These are phyloP conservation scores for Oryzias sinensis DNA, from an alignment of 2,797 vertebrate species.

Conservation along the genomic window DNA sequence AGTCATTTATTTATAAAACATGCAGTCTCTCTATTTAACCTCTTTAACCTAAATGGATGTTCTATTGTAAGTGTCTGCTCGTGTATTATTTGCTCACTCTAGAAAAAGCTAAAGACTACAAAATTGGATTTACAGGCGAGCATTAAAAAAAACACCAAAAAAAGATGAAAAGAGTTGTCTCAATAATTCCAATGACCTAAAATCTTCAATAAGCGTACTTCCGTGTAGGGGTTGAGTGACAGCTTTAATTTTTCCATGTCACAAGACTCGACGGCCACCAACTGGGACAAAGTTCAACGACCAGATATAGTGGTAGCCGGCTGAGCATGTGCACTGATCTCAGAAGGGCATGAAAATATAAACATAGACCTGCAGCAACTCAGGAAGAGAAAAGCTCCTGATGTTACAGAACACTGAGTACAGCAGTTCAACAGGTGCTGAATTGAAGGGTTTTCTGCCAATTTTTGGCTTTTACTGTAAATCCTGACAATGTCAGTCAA, in stretches of 20 bases:
- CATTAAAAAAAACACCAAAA: not conserved
- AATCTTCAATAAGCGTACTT: conserved; percentile 6
- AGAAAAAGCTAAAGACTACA: conserved; percentile 6
- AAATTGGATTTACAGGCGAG: not conserved
- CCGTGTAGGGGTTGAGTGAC: conserved; percentile 14
- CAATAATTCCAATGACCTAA: not conserved
- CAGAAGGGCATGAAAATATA: conserved; percentile 66
- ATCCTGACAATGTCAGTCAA: too few species aligned
- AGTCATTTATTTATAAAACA: too few species aligned
- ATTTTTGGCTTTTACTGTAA: too few species aligned
- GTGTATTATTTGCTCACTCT: conserved; percentile 11
- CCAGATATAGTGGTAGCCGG: conserved; percentile 73
- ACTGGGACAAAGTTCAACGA: conserved; percentile 81
- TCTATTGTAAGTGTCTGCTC: conserved; percentile 2
- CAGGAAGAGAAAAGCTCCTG: not conserved
- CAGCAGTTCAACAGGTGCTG: not conserved
- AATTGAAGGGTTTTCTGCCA: too few species aligned
- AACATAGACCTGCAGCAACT: conserved; percentile 60
- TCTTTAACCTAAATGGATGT: too few species aligned
- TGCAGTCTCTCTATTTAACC: too few species aligned
- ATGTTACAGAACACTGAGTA: not conserved
- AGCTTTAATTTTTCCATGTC: conserved; percentile 79
- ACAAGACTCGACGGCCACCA: conserved; percentile 71
- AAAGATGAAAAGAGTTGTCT: conserved; percentile 2
- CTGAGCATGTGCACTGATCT: conserved; percentile 52